phyloP scores from a whole-genome alignment of 2,888 invertebrate species.

The Scaeva pyrastri region DNA sequence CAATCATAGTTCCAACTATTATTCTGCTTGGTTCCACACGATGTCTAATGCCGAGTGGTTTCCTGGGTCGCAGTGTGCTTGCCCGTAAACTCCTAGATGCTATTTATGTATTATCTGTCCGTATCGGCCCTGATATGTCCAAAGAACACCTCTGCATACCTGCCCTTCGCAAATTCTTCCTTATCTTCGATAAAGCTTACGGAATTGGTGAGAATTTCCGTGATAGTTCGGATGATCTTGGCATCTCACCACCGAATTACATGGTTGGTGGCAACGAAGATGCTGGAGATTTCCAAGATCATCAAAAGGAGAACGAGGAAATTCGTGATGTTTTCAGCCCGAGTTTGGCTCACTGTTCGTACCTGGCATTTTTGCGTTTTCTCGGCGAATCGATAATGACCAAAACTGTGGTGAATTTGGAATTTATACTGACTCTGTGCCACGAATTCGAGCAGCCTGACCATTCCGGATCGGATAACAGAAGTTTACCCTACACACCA shows the following conservation, averaged over 20 bases:
- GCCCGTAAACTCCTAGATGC: conserved; percentile 93
- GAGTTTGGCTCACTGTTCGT: conserved; percentile 93
- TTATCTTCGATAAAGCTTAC: conserved; percentile 90
- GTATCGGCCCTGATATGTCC: conserved; percentile 92
- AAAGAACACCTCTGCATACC: conserved; percentile 89
- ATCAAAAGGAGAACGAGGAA: conserved; percentile 88
- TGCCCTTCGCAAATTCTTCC: conserved; percentile 90
- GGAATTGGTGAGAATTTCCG: conserved; percentile 80
- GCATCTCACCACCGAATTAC: conserved; percentile 76
- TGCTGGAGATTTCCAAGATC: conserved; percentile 73
- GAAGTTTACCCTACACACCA: conserved; percentile 43
- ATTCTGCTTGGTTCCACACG: conserved; percentile 91
- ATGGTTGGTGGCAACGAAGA: conserved; percentile 71
- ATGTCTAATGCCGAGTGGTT: conserved; percentile 92
- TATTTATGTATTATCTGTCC: conserved; percentile 90
- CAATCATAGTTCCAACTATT: conserved; percentile 92
- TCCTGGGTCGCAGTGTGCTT: conserved; percentile 89
- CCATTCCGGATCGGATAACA: conserved; percentile 77
- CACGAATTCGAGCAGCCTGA: conserved; percentile 88
- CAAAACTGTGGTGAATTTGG: conserved; percentile 90
- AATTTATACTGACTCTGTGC: conserved; percentile 91
- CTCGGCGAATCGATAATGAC: conserved; percentile 90
- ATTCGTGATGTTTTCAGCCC: conserved; percentile 92
- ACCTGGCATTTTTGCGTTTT: conserved; percentile 90
- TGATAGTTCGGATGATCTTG: conserved; percentile 79